Evolutionary conservation across 1,140 invertebrate species (phyloP).

Genomic region (Brachionus calyciflorus): DNA sequence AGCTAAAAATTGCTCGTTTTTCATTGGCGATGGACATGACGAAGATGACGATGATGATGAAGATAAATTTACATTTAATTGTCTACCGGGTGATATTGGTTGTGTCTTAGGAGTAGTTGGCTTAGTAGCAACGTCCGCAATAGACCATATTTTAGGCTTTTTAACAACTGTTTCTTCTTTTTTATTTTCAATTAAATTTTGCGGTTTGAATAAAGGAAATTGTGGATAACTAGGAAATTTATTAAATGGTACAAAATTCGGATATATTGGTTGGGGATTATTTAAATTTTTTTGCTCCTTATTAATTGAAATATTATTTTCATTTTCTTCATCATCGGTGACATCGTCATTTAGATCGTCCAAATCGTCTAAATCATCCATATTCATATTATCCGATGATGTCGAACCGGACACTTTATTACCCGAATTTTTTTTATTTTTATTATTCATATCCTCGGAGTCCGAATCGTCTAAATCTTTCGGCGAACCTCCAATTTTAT

Average conservation of each 20-base stretch:
- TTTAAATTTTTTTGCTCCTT: background rate
- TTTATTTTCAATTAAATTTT: background rate
- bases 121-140: slow-evolving; percentile 40
- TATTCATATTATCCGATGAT: slow-evolving; percentile 36
- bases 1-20: slow-evolving; percentile 29
- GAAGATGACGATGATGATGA: slow-evolving; percentile 28
- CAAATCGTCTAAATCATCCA: slow-evolving; percentile 44
- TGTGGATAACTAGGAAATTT: slow-evolving; percentile 7
- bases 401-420: slow-evolving; percentile 23
- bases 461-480: slow-evolving; percentile 17
- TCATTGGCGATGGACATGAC: slow-evolving; percentile 34
- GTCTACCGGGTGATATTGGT: background rate
- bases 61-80: slow-evolving; percentile 4
- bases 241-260: background rate
- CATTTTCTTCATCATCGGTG: slow-evolving; percentile 9
- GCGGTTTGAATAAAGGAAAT: background rate
- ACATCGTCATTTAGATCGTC: slow-evolving; percentile 34
- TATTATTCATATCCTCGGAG: background rate
- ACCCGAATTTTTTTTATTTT: background rate
- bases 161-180: background rate
- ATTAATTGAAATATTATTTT: background rate
- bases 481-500: slow-evolving; percentile 56
- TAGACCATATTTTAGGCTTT: slow-evolving; percentile 46
- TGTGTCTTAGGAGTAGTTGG: slow-evolving; percentile 5
- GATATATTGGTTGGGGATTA: background rate